Evolutionary conservation across 1,140 invertebrate genomes (phyloP), one percentile per base, ranked within the genome.

Genomic region (Zaprionus gabonicus): DNA sequence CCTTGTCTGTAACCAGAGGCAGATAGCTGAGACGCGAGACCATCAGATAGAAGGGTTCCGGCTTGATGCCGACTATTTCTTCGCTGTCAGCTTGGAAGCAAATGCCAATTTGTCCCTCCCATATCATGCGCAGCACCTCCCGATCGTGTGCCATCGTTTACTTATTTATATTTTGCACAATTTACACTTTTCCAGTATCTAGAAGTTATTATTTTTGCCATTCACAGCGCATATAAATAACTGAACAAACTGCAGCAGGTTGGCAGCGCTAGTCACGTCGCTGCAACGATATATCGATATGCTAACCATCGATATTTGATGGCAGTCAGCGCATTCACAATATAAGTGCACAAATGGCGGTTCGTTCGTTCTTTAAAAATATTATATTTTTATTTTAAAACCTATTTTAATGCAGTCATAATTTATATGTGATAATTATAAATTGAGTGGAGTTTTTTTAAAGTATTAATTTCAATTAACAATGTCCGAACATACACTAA

Each of bases 11-110:
- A 58, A 99, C 97, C 65, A 99, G 94, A 58, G 98, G 98, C 94
- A 99, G 98, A 94, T 99, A 99, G 93, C 96, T 98, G 72, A 98
- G 94, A 91, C 99, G 95, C 25, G 98, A 97, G 17, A 99, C 96
- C 97, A 99, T 98, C 68, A 99, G 94, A 94, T 98, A 99, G 94
- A 97, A 98, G 20, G 97, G 96, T 93, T 99, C 98, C 38, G 98
- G 98, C 92, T 97, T 96, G 12, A 98, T 94, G 85, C 97, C 96
- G 87, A 95, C 95, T 7, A 98, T 96, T 95, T 99, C 98, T 80
- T 99, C 97, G 20, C 96, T 94, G 85, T 97, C 95, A 31, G 99
- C 94, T 81, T 96, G 95, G 93, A 99, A 99, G 93, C 97, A 98
- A 59, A 99, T 95, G 1, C 98, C 98, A 56, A 99, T 94, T 93